Evolutionary conservation across 2,888 invertebrate genomes (phyloP), one percentile per base, ranked within the genome.

Genomic region (Sphaerophoria taeniata): DNA sequence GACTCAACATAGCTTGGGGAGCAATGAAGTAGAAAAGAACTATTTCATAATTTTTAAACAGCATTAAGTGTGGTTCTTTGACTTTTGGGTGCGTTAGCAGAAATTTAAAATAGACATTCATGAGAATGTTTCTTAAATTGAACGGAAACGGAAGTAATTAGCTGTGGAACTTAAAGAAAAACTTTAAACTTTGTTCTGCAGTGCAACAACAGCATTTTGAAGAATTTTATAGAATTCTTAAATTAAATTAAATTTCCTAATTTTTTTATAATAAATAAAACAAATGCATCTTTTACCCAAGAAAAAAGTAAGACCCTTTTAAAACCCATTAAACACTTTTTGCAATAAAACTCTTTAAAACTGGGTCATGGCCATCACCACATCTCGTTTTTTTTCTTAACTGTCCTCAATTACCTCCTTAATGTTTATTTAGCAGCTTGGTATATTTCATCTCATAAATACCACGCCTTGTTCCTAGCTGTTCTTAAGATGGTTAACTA

Each of bases 321-420:
- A 12, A 1, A 43, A 4, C 31, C 43, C 39, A 6, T 6, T n/a
- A 31, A 0, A 60, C n/a, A 33, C 11, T 11, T 63, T 43, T 24
- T 63, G 61, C 63, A 63, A 3, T 11, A 65, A 24, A 14, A 16
- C 6, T 16, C 34, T 16, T 33, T 3, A 49, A 0, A 45, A 49
- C 34, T 65, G 36, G 65, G 65, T 49, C 65, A 65, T 14, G 65
- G 47, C 33, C 47, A 63, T 12, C 49, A 65, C 12, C 43, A 4
- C 56, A 34, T 6, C 47, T 16, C 65, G 16, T 12, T 12, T 65
- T 16, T 34, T 36, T 14, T n/a, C n/a, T 33, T 49, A 65, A 49
- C 49, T 34, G 49, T 49, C 67, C 67, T 67, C 51, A 67, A 67
- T 67, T 53, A 67, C 53, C 9, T 51, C 31, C 16, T 9, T 67